Evolutionary conservation across 1,140 invertebrate species (phyloP), one percentile per base, ranked within the genome.

Genomic region (Theocolax elegans): DNA sequence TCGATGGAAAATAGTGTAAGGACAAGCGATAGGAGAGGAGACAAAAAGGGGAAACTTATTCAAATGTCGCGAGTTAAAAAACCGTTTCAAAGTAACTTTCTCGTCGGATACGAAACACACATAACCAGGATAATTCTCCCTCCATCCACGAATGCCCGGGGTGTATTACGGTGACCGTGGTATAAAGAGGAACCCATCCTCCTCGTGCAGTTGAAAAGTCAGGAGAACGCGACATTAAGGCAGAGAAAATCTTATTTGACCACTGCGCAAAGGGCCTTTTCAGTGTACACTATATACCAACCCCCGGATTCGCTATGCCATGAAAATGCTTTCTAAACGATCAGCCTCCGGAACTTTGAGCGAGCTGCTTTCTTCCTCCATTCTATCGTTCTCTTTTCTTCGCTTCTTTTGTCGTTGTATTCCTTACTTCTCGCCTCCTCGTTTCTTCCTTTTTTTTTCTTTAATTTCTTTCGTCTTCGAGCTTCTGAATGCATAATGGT

Each of bases 21-120:
- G n/a, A n/a, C n/a, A n/a, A n/a, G n/a, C n/a, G n/a, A n/a, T n/a
- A n/a, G n/a, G n/a, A n/a, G n/a, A n/a, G n/a, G n/a, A n/a, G 31
- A 35, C 31, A 35, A 35, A 35, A 35, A n/a, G n/a, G n/a, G 17
- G 17, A 21, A 23, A 21, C 13, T 23, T 25, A 51, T 51, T 51
- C 49, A 51, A 51, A 51, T 51, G 49, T 25, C 23, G 49, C 23
- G 25, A 51, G 21, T 51, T 25, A 25, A 51, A 51, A n/a, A 25
- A 19, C 23, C 49, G 12, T 51, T 51, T 29, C 13, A 25, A 51
- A 51, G 49, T 25, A 51, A 51, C 49, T 51, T 51, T 51, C 49
- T 13, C 49, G 7, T 23, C 25, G 49, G 27, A n/a, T n/a, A 23
- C 49, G 19, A 27, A 27, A 51, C 10, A 23, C 4, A 23, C 48